Conservation (phyloP, 2,113 vertebrate species). For the Arenaria interpres region DNA sequence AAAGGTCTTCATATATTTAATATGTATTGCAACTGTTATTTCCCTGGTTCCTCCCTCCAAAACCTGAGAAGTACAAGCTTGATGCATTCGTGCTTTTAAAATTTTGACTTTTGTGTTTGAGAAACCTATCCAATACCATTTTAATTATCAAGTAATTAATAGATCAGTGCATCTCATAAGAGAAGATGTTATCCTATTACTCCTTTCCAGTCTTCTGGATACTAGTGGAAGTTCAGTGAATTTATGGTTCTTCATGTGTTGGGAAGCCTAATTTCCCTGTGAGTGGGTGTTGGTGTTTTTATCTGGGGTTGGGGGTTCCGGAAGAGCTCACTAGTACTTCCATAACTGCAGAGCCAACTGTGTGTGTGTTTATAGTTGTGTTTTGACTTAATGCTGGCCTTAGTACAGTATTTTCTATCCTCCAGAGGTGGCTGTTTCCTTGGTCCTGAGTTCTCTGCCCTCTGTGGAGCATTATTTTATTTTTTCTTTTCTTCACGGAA, state of each 20-base stretch:
- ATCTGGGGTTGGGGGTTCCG: neutral
- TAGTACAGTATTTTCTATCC: neutral
- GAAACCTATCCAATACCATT: neutral
- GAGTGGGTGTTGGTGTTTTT: neutral
- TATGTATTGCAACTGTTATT: neutral
- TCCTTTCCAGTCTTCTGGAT: neutral
- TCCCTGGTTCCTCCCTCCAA: neutral
- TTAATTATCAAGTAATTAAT: neutral
- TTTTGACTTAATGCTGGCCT: neutral
- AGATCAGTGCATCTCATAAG: neutral
- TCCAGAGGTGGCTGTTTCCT: neutral
- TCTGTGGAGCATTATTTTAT: neutral
- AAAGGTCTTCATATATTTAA: constrained; percentile 78
- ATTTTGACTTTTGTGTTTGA: neutral
- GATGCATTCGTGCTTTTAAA: neutral
- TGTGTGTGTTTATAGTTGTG: neutral
- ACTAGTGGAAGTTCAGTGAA: neutral
- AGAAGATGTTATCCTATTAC: neutral
- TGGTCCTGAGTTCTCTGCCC: neutral
- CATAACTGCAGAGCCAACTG: neutral
- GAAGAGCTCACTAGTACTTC: neutral
- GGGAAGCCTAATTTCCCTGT: neutral
- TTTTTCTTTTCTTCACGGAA: neutral
- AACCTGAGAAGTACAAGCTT: neutral
- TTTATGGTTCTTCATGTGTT: neutral